Conservation (phyloP, 2,888 invertebrate species). For the Schizaphis graminum region DNA sequence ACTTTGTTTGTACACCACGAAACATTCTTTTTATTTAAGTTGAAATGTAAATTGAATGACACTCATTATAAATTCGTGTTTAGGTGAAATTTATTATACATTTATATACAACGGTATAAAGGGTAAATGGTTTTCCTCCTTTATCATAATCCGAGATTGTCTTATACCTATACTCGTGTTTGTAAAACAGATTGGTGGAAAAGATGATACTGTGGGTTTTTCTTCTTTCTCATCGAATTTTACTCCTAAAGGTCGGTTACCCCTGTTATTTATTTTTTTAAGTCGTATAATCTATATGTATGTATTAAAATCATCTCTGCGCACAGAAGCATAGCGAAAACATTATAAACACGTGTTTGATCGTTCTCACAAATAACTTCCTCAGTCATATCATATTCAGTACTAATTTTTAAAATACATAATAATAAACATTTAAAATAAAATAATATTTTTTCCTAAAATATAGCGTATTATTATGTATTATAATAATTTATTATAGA, state of each 20-base stretch:
- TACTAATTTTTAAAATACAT: neutral
- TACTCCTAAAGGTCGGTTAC: neutral
- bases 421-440: neutral
- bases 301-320: neutral
- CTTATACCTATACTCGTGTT: neutral
- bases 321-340: neutral
- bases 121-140: neutral
- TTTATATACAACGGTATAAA: neutral
- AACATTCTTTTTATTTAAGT: neutral
- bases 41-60: neutral
- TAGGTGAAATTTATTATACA: neutral
- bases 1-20: neutral
- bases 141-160: neutral
- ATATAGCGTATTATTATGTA: neutral
- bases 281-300: neutral
- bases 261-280: neutral
- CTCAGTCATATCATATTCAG: neutral
- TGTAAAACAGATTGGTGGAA: neutral
- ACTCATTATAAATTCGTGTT: constrained; percentile 15
- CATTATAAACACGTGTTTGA: neutral
- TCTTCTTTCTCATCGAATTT: neutral
- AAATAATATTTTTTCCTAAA: neutral
- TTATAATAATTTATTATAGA: neutral
- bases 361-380: neutral
- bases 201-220: neutral